Conservation (phyloP, 2,113 vertebrate species). For the Oncorhynchus tshawytscha region DNA sequence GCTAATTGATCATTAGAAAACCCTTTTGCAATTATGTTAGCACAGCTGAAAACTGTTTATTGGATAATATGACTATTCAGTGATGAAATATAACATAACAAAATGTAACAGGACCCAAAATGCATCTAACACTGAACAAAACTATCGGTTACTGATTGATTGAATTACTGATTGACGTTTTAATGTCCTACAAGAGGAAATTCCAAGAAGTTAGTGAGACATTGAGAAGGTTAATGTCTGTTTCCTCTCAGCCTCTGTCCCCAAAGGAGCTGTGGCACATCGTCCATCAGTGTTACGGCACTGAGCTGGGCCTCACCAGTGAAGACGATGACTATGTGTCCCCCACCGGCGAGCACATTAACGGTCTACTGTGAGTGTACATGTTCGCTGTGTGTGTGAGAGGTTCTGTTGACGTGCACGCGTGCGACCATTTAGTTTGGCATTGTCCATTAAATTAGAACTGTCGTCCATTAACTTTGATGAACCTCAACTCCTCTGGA, state of each 20-base stretch:
- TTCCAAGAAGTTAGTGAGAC: no score
- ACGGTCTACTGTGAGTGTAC: conserved; percentile 84
- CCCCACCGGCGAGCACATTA: conserved; percentile 81
- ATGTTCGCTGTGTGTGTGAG: neutral
- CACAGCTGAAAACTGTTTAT: no score
- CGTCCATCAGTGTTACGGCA: conserved; percentile 90
- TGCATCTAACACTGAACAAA: no score
- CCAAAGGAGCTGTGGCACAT: conserved; percentile 90
- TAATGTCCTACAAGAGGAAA: no score
- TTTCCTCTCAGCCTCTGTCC: conserved; percentile 77
- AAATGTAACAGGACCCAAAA: no score
- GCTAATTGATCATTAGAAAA: no score
- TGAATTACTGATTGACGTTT: neutral
- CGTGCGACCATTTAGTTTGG: neutral
- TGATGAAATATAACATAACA: no score
- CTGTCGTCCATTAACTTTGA: neutral
- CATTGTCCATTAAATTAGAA: neutral
- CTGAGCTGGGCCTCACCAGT: conserved; percentile 88
- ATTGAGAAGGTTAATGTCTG: neutral
- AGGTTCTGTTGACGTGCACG: neutral
- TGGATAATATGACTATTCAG: no score
- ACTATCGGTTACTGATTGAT: no score
- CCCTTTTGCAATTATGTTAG: no score
- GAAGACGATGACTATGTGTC: conserved; percentile 92
- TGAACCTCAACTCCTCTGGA: neutral